phyloP scores from a whole-genome alignment of 2,888 invertebrate genomes.

The Hirtodrosophila alboralis region DNA sequence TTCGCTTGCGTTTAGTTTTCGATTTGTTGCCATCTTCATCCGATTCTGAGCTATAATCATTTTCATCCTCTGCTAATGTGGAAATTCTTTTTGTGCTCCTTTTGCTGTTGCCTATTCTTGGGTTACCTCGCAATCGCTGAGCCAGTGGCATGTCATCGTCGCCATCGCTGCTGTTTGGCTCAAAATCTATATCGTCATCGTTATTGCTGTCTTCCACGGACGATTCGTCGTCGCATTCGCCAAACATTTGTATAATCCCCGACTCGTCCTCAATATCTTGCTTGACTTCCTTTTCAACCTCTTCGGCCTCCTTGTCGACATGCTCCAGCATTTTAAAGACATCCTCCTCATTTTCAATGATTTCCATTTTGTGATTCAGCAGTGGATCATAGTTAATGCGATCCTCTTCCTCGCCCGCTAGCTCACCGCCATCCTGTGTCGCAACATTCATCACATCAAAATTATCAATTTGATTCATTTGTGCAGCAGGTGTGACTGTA shows the following conservation, averaged over 20 bases:
- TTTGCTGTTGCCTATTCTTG: slow-evolving; percentile 11
- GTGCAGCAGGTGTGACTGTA: slow-evolving; percentile 4
- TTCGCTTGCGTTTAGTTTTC: slow-evolving; percentile 60
- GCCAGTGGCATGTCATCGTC: slow-evolving; percentile 80
- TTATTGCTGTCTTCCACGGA: slow-evolving; percentile 54
- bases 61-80: slow-evolving; percentile 40
- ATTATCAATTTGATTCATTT: slow-evolving; percentile 45
- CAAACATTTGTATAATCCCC: slow-evolving; percentile 30
- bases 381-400: slow-evolving; percentile 78
- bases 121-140: slow-evolving; percentile 52
- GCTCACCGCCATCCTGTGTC: slow-evolving; percentile 49
- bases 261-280: slow-evolving; percentile 37
- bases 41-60: slow-evolving; percentile 42
- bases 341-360: slow-evolving; percentile 81
- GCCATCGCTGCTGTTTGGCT: slow-evolving; percentile 62
- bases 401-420: slow-evolving; percentile 76
- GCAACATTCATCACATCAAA: slow-evolving; percentile 61
- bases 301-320: slow-evolving; percentile 77
- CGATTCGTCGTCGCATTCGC: slow-evolving; percentile 49
- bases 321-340: slow-evolving; percentile 81
- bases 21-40: slow-evolving; percentile 47
- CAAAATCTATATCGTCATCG: slow-evolving; percentile 68
- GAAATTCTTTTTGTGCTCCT: neutral
- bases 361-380: slow-evolving; percentile 78
- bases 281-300: slow-evolving; percentile 58